Evolutionary conservation across 2,113 vertebrate species (phyloP).

Genomic region (Sphaerodactylus townsendi): DNA sequence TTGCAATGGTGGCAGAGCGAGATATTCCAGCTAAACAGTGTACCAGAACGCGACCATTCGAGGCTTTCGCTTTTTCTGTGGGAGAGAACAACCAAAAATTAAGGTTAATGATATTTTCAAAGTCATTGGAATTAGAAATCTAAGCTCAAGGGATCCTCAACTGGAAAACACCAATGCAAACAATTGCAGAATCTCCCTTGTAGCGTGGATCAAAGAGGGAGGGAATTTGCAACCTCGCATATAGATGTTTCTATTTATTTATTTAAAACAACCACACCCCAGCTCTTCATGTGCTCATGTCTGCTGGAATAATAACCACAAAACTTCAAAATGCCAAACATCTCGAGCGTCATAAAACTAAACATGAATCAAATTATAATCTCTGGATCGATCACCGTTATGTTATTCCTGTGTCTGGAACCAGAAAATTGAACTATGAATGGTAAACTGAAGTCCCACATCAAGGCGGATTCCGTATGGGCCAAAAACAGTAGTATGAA

Average conservation of each 20-base stretch:
- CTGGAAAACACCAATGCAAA: background rate
- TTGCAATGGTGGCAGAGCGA: constrained; percentile 82
- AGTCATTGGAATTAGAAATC: background rate
- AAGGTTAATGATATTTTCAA: background rate
- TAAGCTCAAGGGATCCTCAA: background rate
- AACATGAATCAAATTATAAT: background rate
- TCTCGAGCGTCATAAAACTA: background rate
- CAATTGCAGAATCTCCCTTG: background rate
- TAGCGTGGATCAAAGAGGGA: background rate
- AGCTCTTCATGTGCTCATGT: too few species aligned
- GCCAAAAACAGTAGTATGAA: too few species aligned
- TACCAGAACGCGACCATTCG: constrained; percentile 77
- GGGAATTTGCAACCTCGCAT: background rate
- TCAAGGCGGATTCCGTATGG: too few species aligned
- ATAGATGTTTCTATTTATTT: background rate
- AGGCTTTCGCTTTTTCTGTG: constrained; percentile 92
- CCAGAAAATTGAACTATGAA: background rate
- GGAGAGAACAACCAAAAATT: constrained; percentile 22
- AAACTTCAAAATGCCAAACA: background rate
- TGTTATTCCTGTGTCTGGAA: constrained; percentile 36
- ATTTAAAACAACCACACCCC: background rate
- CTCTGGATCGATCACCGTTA: constrained; percentile 15
- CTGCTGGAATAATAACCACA: background rate
- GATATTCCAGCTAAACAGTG: constrained; percentile 84
- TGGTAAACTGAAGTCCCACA: background rate